Conservation (phyloP, 2,113 vertebrate genomes). For the Synchiropus splendidus region DNA sequence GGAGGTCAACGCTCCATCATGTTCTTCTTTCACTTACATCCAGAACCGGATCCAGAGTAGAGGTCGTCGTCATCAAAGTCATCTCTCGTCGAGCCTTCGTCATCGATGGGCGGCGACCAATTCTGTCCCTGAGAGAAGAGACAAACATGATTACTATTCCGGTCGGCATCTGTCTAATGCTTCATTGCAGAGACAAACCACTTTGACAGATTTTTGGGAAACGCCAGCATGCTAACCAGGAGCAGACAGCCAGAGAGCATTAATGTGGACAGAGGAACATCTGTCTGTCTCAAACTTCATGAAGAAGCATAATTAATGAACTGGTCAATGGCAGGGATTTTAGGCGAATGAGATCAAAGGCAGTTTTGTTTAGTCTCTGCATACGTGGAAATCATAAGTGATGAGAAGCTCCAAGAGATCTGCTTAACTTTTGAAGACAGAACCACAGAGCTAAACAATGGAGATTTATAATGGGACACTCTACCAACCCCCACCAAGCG, state of each 20-base stretch:
- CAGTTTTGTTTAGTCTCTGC: slow-evolving; percentile 17
- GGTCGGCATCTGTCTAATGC: slow-evolving; percentile 24
- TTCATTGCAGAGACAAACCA: slow-evolving; percentile 40
- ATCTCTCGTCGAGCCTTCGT: slow-evolving; percentile 62
- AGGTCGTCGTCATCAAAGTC: slow-evolving; percentile 70
- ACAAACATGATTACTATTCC: slow-evolving; percentile 32
- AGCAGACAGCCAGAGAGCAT: no score
- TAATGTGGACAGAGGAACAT: slow-evolving; percentile 39
- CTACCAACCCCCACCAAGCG: no score
- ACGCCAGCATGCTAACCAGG: slow-evolving; percentile 15
- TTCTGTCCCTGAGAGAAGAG: slow-evolving; percentile 52
- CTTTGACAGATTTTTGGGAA: slow-evolving; percentile 45
- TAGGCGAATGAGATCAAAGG: slow-evolving; percentile 40
- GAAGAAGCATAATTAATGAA: slow-evolving; percentile 42
- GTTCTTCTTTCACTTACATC: no score
- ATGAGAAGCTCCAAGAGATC: slow-evolving; percentile 16
- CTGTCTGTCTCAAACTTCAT: slow-evolving; percentile 36
- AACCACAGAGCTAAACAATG: no score
- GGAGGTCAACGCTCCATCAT: no score
- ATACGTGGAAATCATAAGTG: slow-evolving; percentile 20
- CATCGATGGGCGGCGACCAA: slow-evolving; percentile 40
- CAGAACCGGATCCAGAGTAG: slow-evolving; percentile 72
- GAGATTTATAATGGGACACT: no score
- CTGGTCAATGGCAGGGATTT: slow-evolving; percentile 43
- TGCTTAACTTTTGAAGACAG: no score